Conservation (phyloP, 1,140 invertebrate species). For the Ips typographus region DNA sequence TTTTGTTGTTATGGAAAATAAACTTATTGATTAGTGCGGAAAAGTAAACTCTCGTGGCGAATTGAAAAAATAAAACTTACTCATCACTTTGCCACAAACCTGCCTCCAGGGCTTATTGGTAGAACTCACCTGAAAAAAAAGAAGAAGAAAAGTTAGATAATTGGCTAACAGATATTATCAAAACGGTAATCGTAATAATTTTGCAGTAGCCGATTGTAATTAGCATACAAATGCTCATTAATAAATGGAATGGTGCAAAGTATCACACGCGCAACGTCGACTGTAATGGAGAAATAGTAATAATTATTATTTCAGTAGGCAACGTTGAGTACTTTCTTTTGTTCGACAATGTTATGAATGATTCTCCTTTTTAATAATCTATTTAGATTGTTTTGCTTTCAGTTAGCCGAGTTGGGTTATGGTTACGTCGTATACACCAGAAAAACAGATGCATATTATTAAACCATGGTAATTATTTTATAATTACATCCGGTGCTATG, state of each 20-base stretch:
- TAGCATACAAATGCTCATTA: conserved; percentile 23
- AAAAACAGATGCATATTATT: too few species aligned
- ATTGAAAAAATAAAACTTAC: too few species aligned
- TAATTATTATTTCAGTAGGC: not conserved
- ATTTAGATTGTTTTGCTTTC: not conserved
- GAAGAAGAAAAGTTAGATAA: conserved; percentile 7
- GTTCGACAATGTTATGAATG: conserved; percentile 1
- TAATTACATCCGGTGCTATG: conserved; percentile 22
- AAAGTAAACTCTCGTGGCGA: too few species aligned
- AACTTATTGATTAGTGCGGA: too few species aligned
- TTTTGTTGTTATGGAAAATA: too few species aligned
- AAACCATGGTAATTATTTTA: conserved; percentile 19
- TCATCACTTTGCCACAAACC: too few species aligned
- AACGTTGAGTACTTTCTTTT: conserved; percentile 16
- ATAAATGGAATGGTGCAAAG: conserved; percentile 14
- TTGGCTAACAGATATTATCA: not conserved
- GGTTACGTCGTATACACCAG: not conserved
- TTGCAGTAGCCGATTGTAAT: conserved; percentile 1
- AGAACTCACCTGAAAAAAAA: conserved; percentile 14
- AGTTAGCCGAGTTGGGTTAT: not conserved
- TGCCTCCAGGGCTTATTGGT: too few species aligned
- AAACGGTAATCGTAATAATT: conserved; percentile 18
- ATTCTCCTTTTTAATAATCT: not conserved
- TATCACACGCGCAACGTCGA: conserved; percentile 17
- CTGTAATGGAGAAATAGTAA: conserved; percentile 16